These are phyloP conservation scores for Lapara coniferarum DNA, from an alignment of 2,888 invertebrate genomes.

Conservation along the genomic window DNA sequence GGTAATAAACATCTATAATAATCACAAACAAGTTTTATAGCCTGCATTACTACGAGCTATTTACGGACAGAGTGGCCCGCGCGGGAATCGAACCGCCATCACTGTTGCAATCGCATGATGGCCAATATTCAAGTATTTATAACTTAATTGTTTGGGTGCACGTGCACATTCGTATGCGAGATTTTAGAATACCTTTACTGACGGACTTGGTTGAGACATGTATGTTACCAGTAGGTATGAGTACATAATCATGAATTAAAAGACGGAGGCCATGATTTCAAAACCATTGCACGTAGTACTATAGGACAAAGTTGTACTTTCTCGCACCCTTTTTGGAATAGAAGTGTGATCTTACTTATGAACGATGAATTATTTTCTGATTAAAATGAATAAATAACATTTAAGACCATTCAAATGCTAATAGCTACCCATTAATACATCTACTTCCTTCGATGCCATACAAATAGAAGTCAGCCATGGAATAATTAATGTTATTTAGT, in stretches of 20 bases:
- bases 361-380: no score
- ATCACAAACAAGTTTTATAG: slow-evolving; percentile 5
- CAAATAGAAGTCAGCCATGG: neutral
- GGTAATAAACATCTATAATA: slow-evolving; percentile 6
- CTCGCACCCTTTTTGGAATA: no score
- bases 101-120: slow-evolving; percentile 26
- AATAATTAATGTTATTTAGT: neutral
- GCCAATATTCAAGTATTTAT: slow-evolving; percentile 27
- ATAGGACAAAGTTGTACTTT: no score
- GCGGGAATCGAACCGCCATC: slow-evolving; percentile 25
- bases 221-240: no score
- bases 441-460: no score
- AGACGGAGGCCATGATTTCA: no score
- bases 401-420: no score
- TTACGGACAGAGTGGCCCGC: slow-evolving; percentile 1
- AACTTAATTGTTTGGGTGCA: slow-evolving; percentile 9
- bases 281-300: no score
- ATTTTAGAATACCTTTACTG: neutral
- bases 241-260: no score
- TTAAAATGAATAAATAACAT: no score
- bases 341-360: no score
- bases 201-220: neutral
- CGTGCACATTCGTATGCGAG: neutral
- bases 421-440: no score
- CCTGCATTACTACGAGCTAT: neutral